Evolutionary conservation across 2,113 vertebrate genomes (phyloP).

Genomic region (Rafetus swinhoei): DNA sequence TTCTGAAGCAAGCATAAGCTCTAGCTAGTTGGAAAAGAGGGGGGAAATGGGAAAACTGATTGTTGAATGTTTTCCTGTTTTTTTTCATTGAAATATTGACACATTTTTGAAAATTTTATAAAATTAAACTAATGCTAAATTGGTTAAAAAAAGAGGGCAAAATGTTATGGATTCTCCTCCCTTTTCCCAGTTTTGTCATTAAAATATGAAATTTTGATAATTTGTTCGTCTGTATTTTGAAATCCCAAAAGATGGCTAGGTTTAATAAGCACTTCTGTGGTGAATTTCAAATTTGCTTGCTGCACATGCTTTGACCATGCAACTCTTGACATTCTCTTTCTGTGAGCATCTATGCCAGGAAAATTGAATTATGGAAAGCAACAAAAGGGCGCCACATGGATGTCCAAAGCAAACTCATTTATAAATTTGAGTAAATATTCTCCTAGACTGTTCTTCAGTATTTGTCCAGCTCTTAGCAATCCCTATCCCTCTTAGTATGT

Average conservation of each 20-base stretch:
- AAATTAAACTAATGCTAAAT: background rate
- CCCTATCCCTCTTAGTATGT: background rate
- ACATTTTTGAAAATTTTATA: background rate
- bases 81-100: background rate
- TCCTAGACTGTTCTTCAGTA: background rate
- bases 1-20: background rate
- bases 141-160: background rate
- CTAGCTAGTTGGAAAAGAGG: background rate
- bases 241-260: background rate
- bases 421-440: background rate
- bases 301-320: too few species aligned
- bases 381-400: background rate
- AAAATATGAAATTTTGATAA: background rate
- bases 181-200: background rate
- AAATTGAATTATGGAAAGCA: background rate
- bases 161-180: background rate
- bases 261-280: background rate
- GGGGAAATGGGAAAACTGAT: constrained; percentile 3
- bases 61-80: background rate
- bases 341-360: background rate
- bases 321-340: background rate
- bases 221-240: background rate
- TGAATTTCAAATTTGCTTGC: background rate
- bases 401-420: background rate
- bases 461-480: background rate